Evolutionary conservation across 2,113 vertebrate species (phyloP), one percentile per base, ranked within the genome.

Genomic region (Nycticebus coucang): DNA sequence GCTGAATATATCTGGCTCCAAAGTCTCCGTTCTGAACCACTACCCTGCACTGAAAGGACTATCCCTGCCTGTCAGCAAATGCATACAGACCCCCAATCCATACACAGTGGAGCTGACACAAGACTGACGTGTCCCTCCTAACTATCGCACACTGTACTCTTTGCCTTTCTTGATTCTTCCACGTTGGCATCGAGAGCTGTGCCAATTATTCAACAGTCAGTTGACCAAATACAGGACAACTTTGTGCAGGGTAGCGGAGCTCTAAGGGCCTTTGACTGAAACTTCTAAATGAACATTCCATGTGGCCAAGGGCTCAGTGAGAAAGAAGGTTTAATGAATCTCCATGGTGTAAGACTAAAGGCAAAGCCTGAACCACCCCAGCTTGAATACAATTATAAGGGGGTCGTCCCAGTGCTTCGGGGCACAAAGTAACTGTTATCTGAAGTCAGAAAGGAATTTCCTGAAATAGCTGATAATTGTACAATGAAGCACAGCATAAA

Each of bases 181-280:
- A 37, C 41, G 9, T 64, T 96, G 96, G 97, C 97, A 96, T 84
- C 18, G 30, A 97, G 79, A 95, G 96, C 83, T 30, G 87, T 94
- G 95, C 97, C 97, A 97, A 98, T 97, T 98, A 97, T 92, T 96
- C 96, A 96, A 98, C 96, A 98, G 97, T 98, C 97, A 97, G 97
- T 96, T 98, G 97, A 96, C 95, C 97, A 97, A 98, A 97, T 89
- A 97, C 95, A 98, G 97, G 97, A 97, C 96, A 95, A 97, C 95
- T 93, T 94, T 98, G 97, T 98, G 93, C 82, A 77, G 80, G 18
- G 30, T 6, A 72, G 95, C 8, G 1, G 90, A 94, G 87, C 87
- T 89, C 95, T 96, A 60, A 41, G 66, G 81, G 93, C 95, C 93
- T 97, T 96, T 97, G 95, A 97, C 89, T 87, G 92, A 87, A 96